Evolutionary conservation across 64 coral and sea anemone genomes (phyloP).

Genomic region (Trachythela sp.): DNA sequence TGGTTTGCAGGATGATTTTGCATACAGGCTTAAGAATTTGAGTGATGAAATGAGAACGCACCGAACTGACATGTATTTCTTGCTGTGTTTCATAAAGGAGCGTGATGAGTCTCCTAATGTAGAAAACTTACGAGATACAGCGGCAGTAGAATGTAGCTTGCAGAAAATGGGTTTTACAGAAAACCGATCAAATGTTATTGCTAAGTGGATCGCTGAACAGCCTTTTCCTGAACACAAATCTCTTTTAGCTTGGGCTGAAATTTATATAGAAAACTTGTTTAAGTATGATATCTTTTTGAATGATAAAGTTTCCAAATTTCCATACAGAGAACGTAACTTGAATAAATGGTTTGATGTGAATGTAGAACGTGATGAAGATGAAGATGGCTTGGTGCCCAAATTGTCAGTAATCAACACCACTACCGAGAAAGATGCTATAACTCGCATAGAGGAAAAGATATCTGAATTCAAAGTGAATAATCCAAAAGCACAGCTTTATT

Average conservation of each 20-base stretch:
- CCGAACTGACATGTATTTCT: neutral
- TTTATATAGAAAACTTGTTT: constrained; percentile 1
- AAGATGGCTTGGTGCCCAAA: neutral
- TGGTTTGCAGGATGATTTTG: neutral
- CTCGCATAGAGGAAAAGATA: neutral
- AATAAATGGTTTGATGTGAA: neutral
- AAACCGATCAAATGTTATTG: neutral
- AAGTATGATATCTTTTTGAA: neutral
- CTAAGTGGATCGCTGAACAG: neutral
- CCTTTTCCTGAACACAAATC: neutral
- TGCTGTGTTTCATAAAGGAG: neutral
- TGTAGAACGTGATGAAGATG: neutral
- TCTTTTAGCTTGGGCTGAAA: neutral
- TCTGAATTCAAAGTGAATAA: neutral
- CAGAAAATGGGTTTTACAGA: neutral
- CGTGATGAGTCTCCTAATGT: neutral
- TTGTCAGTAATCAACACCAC: neutral
- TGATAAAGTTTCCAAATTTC: neutral
- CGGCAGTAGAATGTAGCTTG: neutral
- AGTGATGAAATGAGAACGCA: neutral
- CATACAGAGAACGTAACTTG: neutral
- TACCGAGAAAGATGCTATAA: neutral
- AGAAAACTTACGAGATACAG: neutral
- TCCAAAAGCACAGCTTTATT: neutral
- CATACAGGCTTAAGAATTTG: neutral